Evolutionary conservation across 2,797 vertebrate genomes (phyloP), one percentile per base, ranked within the genome.

Genomic region (Sebastes goodei): DNA sequence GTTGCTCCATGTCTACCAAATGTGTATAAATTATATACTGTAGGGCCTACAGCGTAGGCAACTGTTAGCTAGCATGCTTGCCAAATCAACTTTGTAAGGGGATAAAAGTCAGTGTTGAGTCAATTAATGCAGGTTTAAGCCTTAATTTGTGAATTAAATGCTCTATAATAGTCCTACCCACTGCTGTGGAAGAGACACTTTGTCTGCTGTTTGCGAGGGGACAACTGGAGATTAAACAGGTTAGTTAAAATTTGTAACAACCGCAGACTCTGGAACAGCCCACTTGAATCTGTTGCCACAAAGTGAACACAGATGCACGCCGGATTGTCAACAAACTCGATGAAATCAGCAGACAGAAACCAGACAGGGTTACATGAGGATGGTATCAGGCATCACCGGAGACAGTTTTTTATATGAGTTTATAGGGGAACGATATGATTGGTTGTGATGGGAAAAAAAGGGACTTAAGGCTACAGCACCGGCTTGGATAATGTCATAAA

Each of bases 301-400:
- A 94, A 95, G 86, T 93, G 92, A 94, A 90, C 74, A 72, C 93
- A 95, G 84, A 94, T 93, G 92, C 82, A 86, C 3, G 2, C 35
- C 66, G 74, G 73, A 72, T 82, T 81, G 77, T 80, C 72, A 84
- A 65, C 70, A 77, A 78, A 86, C 23, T 82, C 52, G 65, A 81
- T 84, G 65, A 76, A 81, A 85, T 71, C 30, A 89, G 60, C 23
- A 70, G 80, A 86, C 68, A 68, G 60, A 80, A 81, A 84, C 38
- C 88, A 87, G 81, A 86, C 21, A 12, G 38, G 29, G 35, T 73
- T 71, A 77, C 29, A 6, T 38, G 52, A 74, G 73, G 70, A 82
- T 69, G 55, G 57, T 79, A 72, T 75, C 68, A 78, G 42, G 68
- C 74, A 85, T 69, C 49, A 69, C 1, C 46, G 20, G 68, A 35